These are phyloP conservation scores for Apocheima hispidaria DNA, from an alignment of 2,888 invertebrate genomes.

Conservation along the genomic window DNA sequence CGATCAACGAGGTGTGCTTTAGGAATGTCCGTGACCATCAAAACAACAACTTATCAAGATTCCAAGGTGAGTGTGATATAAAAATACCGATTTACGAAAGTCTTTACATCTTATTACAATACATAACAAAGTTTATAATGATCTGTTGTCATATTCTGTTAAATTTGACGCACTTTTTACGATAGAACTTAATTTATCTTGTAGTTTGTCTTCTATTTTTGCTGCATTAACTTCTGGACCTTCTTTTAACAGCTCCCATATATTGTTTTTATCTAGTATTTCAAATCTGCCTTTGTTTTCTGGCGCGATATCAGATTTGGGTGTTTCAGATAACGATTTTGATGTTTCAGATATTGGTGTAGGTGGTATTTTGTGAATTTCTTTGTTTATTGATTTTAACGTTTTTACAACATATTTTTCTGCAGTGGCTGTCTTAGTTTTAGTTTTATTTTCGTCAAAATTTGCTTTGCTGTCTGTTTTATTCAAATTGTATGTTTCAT, in stretches of 20 bases:
- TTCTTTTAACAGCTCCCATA: constrained; percentile 88
- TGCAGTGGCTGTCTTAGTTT: constrained; percentile 54
- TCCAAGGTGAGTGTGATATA: constrained; percentile 65
- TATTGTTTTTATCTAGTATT: constrained; percentile 85
- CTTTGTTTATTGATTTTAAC: constrained; percentile 81
- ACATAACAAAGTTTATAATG: constrained; percentile 83
- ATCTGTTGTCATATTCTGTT: constrained; percentile 66
- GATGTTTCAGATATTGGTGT: constrained; percentile 83
- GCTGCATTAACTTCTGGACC: constrained; percentile 67
- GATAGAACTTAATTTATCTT: constrained; percentile 65
- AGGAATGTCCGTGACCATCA: constrained; percentile 57
- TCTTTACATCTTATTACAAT: constrained; percentile 81
- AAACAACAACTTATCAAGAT: constrained; percentile 54
- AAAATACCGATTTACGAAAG: constrained; percentile 80
- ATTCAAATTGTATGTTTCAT: constrained; percentile 47
- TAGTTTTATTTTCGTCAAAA: constrained; percentile 60
- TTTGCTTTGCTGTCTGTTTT: constrained; percentile 49
- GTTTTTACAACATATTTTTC: constrained; percentile 65
- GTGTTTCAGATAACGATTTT: constrained; percentile 62
- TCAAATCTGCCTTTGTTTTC: constrained; percentile 84
- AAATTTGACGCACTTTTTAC: constrained; percentile 62
- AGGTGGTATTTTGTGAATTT: constrained; percentile 80
- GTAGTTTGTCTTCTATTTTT: constrained; percentile 74
- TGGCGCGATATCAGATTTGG: constrained; percentile 74
- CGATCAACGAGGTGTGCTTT: constrained; percentile 75